Evolutionary conservation across 1,140 invertebrate species (phyloP).

Genomic region (Callitettix versicolor): DNA sequence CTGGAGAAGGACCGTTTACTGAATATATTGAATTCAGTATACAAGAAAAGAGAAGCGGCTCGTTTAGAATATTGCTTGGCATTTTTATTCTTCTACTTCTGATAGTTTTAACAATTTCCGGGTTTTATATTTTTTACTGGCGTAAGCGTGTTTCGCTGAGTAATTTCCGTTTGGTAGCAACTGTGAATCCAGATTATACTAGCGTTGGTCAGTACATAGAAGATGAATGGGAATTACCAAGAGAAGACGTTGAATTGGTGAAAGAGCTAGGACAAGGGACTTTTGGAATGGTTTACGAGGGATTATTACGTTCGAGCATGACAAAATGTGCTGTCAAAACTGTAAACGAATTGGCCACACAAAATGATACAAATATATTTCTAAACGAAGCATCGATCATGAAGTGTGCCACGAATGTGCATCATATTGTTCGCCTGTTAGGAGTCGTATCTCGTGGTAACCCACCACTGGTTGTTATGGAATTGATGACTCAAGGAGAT

Average conservation of each 20-base stretch:
- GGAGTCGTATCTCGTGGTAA: constrained; percentile 89
- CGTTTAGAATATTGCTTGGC: constrained; percentile 6
- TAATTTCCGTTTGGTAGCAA: constrained; percentile 16
- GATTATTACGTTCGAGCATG: constrained; percentile 42
- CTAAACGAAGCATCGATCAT: constrained; percentile 90
- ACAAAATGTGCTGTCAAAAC: constrained; percentile 83
- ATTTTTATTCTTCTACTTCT: constrained; percentile 8
- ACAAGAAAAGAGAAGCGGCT: constrained; percentile 6
- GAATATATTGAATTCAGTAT: constrained; percentile 10
- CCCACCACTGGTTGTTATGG: constrained; percentile 92
- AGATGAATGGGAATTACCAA: constrained; percentile 90
- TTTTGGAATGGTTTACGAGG: constrained; percentile 89
- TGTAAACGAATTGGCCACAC: constrained; percentile 77
- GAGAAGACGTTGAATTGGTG: constrained; percentile 68
- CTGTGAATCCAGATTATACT: constrained; percentile 25
- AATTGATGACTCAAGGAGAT: constrained; percentile 91
- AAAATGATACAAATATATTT: constrained; percentile 72
- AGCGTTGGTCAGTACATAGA: constrained; percentile 49
- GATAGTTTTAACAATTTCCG: constrained; percentile 8
- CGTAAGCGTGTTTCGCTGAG: constrained; percentile 12
- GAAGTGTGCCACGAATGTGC: constrained; percentile 69
- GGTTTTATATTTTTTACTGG: constrained; percentile 15
- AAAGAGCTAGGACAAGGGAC: constrained; percentile 85
- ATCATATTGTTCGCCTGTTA: constrained; percentile 85
- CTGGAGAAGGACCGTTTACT: constrained; percentile 20